Percentiles rank a stretch among this genome's conserved stretches.
These are phyloP conservation scores for Calliopsis andreniformis DNA, from an alignment of 1,140 invertebrate genomes.

Conservation along the genomic window DNA sequence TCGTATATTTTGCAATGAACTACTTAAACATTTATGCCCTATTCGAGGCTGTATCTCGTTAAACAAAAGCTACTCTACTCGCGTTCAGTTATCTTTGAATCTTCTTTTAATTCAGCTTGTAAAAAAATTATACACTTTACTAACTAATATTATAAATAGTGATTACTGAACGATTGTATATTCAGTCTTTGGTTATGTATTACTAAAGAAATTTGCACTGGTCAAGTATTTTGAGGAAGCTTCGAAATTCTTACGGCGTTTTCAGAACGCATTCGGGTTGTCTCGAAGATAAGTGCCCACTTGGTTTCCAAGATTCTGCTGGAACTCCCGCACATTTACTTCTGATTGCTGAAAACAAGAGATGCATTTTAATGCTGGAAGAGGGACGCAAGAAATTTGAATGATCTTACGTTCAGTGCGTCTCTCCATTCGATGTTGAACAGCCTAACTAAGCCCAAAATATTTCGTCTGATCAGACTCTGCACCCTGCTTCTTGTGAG, in stretches of 20 bases:
- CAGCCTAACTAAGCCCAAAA: conserved; percentile 78
- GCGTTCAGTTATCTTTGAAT: not conserved
- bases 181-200: conserved; percentile 30
- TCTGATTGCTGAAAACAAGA: conserved; percentile 73
- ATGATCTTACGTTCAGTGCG: conserved; percentile 77
- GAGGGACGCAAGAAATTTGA: not conserved
- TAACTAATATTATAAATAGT: not conserved
- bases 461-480: conserved; percentile 77
- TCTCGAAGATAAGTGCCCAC: conserved; percentile 74
- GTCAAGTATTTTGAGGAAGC: too few relatives aligned
- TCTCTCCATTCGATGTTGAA: conserved; percentile 82
- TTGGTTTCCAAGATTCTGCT: conserved; percentile 73
- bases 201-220: not conserved
- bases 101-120: conserved; percentile 6
- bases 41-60: too few relatives aligned
- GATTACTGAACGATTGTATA: not conserved
- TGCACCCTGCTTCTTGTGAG: conserved; percentile 73
- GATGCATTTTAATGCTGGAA: not conserved
- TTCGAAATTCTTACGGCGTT: too few relatives aligned
- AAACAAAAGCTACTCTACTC: not conserved
- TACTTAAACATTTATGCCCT: not conserved
- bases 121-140: not conserved
- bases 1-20: conserved; percentile 20
- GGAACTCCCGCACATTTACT: conserved; percentile 70
- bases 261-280: conserved; percentile 74